Evolutionary conservation across 2,888 invertebrate species (phyloP).

Genomic region (Augochlorella aurata): DNA sequence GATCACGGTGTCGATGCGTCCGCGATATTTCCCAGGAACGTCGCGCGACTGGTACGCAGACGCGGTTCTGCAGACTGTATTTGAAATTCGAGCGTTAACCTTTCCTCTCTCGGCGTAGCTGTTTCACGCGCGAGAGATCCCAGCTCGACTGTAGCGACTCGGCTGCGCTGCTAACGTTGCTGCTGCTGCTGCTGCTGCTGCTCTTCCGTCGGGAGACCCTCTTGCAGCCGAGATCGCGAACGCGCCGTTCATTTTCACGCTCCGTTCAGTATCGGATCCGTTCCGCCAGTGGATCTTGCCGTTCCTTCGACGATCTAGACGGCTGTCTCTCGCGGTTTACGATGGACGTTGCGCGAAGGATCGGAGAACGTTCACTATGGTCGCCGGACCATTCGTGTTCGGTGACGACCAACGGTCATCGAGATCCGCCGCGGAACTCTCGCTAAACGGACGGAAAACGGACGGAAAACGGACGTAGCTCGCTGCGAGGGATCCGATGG

Average conservation of each 20-base stretch:
- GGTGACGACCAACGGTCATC: background rate
- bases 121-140: constrained; percentile 60
- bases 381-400: background rate
- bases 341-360: background rate
- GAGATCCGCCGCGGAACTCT: background rate
- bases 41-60: background rate
- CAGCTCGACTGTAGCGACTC: constrained; percentile 50
- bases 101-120: constrained; percentile 41
- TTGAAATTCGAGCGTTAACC: constrained; percentile 65
- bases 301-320: background rate
- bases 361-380: background rate
- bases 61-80: constrained; percentile 17
- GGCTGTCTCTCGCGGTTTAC: background rate
- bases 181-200: constrained; percentile 13
- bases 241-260: constrained; percentile 22
- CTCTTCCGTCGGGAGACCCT: constrained; percentile 37
- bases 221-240: constrained; percentile 7
- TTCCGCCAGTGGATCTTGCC: background rate
- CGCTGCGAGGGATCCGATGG: constrained; percentile 22
- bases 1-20: background rate
- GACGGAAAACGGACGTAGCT: background rate
- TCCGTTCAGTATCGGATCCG: background rate
- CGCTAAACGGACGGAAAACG: background rate
- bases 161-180: constrained; percentile 45
- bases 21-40: background rate